phyloP scores from a whole-genome alignment of 2,888 invertebrate genomes.

The Thereva nobilitata region DNA sequence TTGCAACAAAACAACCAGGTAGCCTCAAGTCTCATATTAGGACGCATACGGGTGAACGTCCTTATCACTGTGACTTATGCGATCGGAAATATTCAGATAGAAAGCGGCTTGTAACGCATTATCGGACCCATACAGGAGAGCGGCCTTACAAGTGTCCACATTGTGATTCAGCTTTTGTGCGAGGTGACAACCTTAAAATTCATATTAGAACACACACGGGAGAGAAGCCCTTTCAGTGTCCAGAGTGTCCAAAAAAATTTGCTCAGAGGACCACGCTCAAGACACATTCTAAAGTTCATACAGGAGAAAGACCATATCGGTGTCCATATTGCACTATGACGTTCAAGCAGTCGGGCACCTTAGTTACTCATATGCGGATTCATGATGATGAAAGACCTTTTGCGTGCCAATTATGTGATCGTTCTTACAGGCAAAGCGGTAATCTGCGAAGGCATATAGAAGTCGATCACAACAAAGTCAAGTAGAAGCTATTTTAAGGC shows the following conservation, averaged over 20 bases:
- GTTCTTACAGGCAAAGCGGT: conserved; percentile 30
- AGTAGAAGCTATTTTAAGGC: conserved; percentile 11
- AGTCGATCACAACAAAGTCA: conserved; percentile 36
- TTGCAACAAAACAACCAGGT: conserved; percentile 38
- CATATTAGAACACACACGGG: conserved; percentile 39
- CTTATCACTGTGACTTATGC: conserved; percentile 37
- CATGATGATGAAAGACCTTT: conserved; percentile 34
- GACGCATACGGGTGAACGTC: conserved; percentile 39
- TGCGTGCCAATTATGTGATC: conserved; percentile 37
- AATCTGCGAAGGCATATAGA: conserved; percentile 35
- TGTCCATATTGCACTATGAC: conserved; percentile 33
- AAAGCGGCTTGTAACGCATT: conserved; percentile 38
- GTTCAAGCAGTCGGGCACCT: conserved; percentile 33
- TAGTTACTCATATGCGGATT: conserved; percentile 35
- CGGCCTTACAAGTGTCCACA: conserved; percentile 37
- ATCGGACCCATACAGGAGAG: conserved; percentile 38
- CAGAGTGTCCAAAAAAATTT: conserved; percentile 29
- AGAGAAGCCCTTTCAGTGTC: conserved; percentile 37
- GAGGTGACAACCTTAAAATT: conserved; percentile 32
- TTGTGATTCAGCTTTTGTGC: conserved; percentile 37
- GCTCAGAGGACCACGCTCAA: conserved; percentile 34
- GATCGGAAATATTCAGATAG: conserved; percentile 37
- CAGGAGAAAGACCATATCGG: conserved; percentile 36
- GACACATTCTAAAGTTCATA: conserved; percentile 35
- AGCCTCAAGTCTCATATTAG: conserved; percentile 36